Conservation (phyloP, 2,113 vertebrate species). For the Camelus bactrianus region DNA sequence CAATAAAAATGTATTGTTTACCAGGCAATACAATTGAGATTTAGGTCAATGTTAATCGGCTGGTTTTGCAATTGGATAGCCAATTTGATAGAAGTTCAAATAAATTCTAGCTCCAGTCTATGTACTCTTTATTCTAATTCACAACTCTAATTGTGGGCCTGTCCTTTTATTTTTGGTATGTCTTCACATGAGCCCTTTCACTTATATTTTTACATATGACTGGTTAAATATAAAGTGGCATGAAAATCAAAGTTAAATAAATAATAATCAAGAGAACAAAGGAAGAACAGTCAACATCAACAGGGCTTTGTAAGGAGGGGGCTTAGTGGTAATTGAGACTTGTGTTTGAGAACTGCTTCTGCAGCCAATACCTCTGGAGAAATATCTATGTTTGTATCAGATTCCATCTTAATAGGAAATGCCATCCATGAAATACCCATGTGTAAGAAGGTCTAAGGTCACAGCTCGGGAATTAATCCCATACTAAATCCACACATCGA, state of each 20-base stretch:
- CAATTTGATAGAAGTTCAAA: conserved; percentile 21
- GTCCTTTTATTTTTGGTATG: not conserved
- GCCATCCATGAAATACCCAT: conserved; percentile 11
- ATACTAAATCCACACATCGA: conserved; percentile 64
- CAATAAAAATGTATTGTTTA: not conserved
- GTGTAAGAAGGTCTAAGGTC: conserved; percentile 54
- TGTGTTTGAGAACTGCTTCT: conserved; percentile 32
- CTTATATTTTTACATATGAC: not conserved
- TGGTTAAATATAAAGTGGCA: conserved; percentile 42
- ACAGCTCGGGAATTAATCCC: conserved; percentile 69
- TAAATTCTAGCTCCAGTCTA: not conserved
- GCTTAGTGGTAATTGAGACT: conserved; percentile 8
- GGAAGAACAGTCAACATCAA: not conserved
- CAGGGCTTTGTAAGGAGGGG: not conserved
- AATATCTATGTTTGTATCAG: conserved; percentile 59
- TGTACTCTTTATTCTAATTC: not conserved
- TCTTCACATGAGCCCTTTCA: conserved; percentile 15
- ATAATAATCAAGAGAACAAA: conserved; percentile 41
- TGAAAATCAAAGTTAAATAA: conserved; percentile 56
- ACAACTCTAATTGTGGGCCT: not conserved
- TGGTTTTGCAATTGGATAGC: not conserved
- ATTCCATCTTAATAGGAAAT: conserved; percentile 67
- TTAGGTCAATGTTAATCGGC: not conserved
- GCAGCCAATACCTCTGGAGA: not conserved
- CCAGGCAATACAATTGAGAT: not conserved